These are phyloP conservation scores for Eriocheir sinensis DNA, from an alignment of 1,140 invertebrate genomes.

Conservation along the genomic window DNA sequence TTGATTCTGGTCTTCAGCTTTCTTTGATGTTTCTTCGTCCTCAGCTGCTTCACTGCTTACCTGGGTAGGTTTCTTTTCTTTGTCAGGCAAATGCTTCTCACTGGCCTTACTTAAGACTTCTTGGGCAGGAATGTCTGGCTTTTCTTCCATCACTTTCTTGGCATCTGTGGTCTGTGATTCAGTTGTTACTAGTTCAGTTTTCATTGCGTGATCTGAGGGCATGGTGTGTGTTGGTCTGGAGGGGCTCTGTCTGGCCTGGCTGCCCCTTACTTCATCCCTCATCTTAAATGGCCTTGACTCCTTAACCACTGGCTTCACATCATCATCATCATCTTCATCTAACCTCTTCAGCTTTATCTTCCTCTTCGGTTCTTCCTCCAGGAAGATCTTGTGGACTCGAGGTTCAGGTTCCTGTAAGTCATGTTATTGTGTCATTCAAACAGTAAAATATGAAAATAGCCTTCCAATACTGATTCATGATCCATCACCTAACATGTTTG, in stretches of 20 bases:
- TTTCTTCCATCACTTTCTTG: not conserved
- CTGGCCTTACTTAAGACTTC: not conserved
- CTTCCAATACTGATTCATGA: too few relatives aligned
- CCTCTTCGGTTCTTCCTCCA: constrained; percentile 52
- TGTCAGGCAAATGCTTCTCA: not conserved
- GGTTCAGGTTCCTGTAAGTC: constrained; percentile 39
- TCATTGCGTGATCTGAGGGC: not conserved
- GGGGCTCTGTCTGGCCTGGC: not conserved
- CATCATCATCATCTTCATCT: constrained; percentile 61
- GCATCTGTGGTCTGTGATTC: too few relatives aligned
- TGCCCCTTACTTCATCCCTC: not conserved
- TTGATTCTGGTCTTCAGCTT: not conserved
- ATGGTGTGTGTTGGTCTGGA: not conserved
- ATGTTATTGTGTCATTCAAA: not conserved
- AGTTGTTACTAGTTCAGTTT: too few relatives aligned
- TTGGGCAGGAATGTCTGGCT: not conserved
- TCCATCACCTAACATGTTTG: too few relatives aligned
- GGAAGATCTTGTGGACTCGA: constrained; percentile 54
- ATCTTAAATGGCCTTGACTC: not conserved
- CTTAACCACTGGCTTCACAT: not conserved
- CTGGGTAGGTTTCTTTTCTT: not conserved
- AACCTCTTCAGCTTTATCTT: constrained; percentile 40
- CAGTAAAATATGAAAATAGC: too few relatives aligned
- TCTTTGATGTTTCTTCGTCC: not conserved
- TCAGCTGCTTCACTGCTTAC: not conserved